Percentiles rank a stretch among this genome's conserved stretches.
Conservation (phyloP, 2,888 invertebrate genomes). For the Muscina levida region DNA sequence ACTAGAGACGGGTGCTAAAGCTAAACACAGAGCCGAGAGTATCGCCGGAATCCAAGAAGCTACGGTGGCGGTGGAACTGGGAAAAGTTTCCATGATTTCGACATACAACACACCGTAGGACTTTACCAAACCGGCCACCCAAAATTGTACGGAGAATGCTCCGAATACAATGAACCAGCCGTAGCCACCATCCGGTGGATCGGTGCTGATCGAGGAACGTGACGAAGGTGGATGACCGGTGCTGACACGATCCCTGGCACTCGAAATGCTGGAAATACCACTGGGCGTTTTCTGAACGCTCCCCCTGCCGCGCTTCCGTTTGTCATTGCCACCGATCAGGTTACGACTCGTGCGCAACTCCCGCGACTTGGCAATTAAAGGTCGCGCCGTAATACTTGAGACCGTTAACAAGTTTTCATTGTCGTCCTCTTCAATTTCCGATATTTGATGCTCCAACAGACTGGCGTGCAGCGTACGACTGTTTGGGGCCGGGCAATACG, state of each 20-base stretch:
- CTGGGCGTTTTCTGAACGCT: slow-evolving; percentile 64
- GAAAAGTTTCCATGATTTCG: slow-evolving; percentile 89
- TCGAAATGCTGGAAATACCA: slow-evolving; percentile 59
- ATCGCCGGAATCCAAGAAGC: slow-evolving; percentile 91
- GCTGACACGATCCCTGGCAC: slow-evolving; percentile 61
- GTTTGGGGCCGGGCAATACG: slow-evolving; percentile 73
- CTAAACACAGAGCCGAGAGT: slow-evolving; percentile 87
- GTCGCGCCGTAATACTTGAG: slow-evolving; percentile 86
- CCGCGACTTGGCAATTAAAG: slow-evolving; percentile 85
- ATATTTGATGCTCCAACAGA: slow-evolving; percentile 80
- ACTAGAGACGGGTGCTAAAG: slow-evolving; percentile 88
- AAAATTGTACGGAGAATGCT: slow-evolving; percentile 89
- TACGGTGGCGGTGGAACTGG: slow-evolving; percentile 86
- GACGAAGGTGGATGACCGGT: slow-evolving; percentile 72
- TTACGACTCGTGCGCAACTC: slow-evolving; percentile 81
- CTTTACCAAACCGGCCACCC: slow-evolving; percentile 90
- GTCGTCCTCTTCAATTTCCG: slow-evolving; percentile 83
- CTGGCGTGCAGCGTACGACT: slow-evolving; percentile 78
- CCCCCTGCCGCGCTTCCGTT: slow-evolving; percentile 64
- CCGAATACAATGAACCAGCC: slow-evolving; percentile 90
- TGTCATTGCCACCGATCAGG: slow-evolving; percentile 51
- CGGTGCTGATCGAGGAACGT: slow-evolving; percentile 74
- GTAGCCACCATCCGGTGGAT: slow-evolving; percentile 87
- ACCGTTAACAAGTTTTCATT: slow-evolving; percentile 87
- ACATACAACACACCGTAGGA: slow-evolving; percentile 90